phyloP scores from a whole-genome alignment of 2,113 vertebrate species.

The Lepus timidus region DNA sequence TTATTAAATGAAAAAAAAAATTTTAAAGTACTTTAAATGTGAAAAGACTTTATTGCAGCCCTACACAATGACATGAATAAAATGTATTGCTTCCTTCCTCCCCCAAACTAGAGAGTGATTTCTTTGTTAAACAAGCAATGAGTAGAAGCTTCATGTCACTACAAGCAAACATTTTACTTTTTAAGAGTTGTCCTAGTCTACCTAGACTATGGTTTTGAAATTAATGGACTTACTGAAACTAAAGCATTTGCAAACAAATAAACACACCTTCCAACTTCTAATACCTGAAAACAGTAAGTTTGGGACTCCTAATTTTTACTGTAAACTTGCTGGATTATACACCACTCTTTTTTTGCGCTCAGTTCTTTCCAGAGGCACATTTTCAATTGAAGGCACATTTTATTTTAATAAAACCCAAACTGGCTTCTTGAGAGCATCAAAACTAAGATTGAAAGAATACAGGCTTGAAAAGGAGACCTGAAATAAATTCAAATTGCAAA shows the following conservation, averaged over 20 bases:
- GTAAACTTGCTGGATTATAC: neutral
- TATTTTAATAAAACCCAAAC: neutral
- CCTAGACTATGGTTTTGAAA: neutral
- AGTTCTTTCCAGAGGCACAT: neutral
- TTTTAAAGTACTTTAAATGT: conserved; percentile 20
- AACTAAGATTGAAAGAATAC: neutral
- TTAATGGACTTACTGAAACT: conserved; percentile 2
- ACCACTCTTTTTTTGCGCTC: neutral
- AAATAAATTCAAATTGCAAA: neutral
- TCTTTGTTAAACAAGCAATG: neutral
- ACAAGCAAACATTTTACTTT: neutral
- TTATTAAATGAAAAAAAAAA: neutral
- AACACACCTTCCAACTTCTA: neutral
- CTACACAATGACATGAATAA: neutral
- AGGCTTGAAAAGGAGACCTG: neutral
- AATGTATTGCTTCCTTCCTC: neutral
- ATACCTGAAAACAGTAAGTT: neutral
- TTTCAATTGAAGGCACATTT: neutral
- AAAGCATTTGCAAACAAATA: conserved; percentile 25
- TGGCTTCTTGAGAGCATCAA: neutral
- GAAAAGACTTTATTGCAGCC: neutral
- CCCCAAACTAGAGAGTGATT: neutral
- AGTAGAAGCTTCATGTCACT: conserved; percentile 13
- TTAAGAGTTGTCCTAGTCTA: neutral
- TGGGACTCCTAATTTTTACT: neutral